Conservation (phyloP, 2,113 vertebrate genomes). For the human region GRCh38 chr7:151594001-151594500, state of each 20-base stretch:
- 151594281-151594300: not conserved
- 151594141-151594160: rapidly evolving
- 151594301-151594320: not conserved
- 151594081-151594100: rapidly evolving
- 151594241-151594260: not conserved
- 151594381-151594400: rapidly evolving
- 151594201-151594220: rapidly evolving
- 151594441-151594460: not conserved
- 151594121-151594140: rapidly evolving
- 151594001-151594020: not conserved
- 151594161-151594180: not conserved
- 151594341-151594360: not conserved
- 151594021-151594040: too few relatives aligned
- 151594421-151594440: not conserved
- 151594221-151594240: rapidly evolving
- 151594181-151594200: not conserved
- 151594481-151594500: not conserved
- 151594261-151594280: not conserved
- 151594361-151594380: rapidly evolving
- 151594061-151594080: not conserved
- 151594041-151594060: too few relatives aligned
- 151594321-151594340: not conserved
- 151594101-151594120: not conserved
- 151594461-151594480: rapidly evolving
- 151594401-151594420: not conserved